Evolutionary conservation across 2,888 invertebrate genomes (phyloP).

Genomic region (Mythimna loreyi): DNA sequence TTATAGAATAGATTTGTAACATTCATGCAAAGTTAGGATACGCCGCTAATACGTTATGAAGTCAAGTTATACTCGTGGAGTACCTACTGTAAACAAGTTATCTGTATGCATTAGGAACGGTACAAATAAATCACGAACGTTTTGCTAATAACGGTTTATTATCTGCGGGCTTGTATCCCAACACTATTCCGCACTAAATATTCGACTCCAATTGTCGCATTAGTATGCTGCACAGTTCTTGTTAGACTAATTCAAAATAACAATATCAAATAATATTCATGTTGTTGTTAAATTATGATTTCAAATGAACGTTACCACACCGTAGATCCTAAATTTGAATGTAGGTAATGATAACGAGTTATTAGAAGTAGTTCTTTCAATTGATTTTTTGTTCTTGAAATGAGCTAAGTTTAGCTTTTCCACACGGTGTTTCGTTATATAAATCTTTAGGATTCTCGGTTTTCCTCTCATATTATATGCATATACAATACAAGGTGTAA

Average conservation of each 20-base stretch:
- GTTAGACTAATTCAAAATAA: slow-evolving; percentile 67
- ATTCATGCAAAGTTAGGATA: no score
- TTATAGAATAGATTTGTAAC: no score
- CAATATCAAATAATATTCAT: slow-evolving; percentile 55
- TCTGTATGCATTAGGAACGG: slow-evolving; percentile 66
- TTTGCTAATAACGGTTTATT: slow-evolving; percentile 73
- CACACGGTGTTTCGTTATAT: no score
- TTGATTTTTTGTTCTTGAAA: neutral
- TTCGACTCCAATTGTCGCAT: slow-evolving; percentile 64
- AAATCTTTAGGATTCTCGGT: no score
- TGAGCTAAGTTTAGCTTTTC: neutral
- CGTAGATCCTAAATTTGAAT: neutral
- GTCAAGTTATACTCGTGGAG: slow-evolving; percentile 7
- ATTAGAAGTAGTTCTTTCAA: neutral
- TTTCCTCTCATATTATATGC: no score
- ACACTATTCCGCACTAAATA: slow-evolving; percentile 66
- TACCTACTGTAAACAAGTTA: slow-evolving; percentile 49
- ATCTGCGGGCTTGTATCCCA: slow-evolving; percentile 57
- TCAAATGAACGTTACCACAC: slow-evolving; percentile 18
- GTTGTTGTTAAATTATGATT: slow-evolving; percentile 40
- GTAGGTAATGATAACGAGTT: neutral
- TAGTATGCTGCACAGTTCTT: slow-evolving; percentile 68
- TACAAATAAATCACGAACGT: slow-evolving; percentile 70
- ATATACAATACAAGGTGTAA: no score
- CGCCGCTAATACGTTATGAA: neutral